Evolutionary conservation across 1,140 invertebrate genomes (phyloP).

Genomic region (Pogonomyrmex californicus): DNA sequence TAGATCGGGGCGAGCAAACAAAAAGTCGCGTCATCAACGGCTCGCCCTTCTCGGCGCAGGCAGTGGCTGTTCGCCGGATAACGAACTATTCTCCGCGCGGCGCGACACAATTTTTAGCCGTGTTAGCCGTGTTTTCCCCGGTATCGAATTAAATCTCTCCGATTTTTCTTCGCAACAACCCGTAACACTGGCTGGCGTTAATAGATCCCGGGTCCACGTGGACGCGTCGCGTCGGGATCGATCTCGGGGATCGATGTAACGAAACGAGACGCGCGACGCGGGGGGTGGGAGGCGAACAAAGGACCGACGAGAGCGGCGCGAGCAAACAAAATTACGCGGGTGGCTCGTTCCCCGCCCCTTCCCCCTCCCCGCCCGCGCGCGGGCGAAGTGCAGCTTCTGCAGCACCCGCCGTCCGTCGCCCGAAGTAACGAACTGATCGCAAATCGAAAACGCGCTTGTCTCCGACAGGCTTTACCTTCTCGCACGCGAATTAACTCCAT

Average conservation of each 20-base stretch:
- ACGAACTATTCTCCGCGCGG: constrained; percentile 58
- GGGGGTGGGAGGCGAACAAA: constrained; percentile 43
- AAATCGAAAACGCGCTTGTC: constrained; percentile 50
- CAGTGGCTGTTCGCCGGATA: constrained; percentile 12
- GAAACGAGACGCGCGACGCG: constrained; percentile 44
- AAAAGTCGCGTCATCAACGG: constrained; percentile 53
- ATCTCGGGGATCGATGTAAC: constrained; percentile 48
- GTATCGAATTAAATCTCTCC: constrained; percentile 54
- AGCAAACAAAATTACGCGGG: constrained; percentile 60
- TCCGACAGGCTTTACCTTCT: constrained; percentile 19
- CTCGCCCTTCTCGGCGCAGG: constrained; percentile 36
- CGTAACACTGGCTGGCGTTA: constrained; percentile 38
- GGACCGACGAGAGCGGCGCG: constrained; percentile 48
- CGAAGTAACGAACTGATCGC: constrained; percentile 62
- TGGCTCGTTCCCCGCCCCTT: constrained; percentile 39
- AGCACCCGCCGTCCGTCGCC: constrained; percentile 3
- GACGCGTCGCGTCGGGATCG: constrained; percentile 15
- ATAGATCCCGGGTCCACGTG: constrained; percentile 43
- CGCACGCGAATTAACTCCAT: constrained; percentile 50
- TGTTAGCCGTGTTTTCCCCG: constrained; percentile 10
- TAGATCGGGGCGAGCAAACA: constrained; percentile 42
- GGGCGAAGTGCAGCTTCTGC: constrained; percentile 15
- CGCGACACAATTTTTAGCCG: constrained; percentile 50
- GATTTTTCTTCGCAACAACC: constrained; percentile 37
- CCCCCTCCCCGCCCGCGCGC: neutral